Conservation (phyloP, 2,797 vertebrate genomes). For the Sebastes variabilis region DNA sequence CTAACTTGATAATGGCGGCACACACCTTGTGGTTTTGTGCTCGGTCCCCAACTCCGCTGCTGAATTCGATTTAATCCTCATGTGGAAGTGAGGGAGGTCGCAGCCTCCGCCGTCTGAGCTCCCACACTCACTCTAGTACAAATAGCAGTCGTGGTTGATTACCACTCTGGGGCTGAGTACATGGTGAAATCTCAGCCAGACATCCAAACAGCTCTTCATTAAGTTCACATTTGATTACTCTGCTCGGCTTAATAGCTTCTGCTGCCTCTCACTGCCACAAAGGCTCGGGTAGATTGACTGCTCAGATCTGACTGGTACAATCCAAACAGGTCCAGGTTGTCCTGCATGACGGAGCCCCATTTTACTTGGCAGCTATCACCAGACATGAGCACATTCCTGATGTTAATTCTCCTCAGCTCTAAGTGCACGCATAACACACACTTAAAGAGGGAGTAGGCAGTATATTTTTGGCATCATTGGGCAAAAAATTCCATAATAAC, state of each 20-base stretch:
- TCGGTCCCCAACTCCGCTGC: neutral
- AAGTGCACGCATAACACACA: slow-evolving; percentile 18
- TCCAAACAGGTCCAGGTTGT: slow-evolving; percentile 5
- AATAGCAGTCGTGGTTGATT: slow-evolving; percentile 64
- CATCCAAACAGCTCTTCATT: slow-evolving; percentile 59
- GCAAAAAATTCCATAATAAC: too few species aligned
- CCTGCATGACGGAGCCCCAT: slow-evolving; percentile 27
- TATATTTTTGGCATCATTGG: too few species aligned
- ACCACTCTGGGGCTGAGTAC: slow-evolving; percentile 46
- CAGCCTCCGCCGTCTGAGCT: slow-evolving; percentile 18
- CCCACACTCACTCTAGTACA: slow-evolving; percentile 27
- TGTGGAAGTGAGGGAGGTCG: slow-evolving; percentile 34
- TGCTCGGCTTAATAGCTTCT: slow-evolving; percentile 23
- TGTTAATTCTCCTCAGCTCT: slow-evolving; percentile 39
- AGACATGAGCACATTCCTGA: slow-evolving; percentile 60
- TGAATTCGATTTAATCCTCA: slow-evolving; percentile 38
- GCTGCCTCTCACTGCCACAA: slow-evolving; percentile 12
- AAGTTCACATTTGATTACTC: slow-evolving; percentile 62
- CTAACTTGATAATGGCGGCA: slow-evolving; percentile 53
- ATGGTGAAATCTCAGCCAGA: slow-evolving; percentile 65
- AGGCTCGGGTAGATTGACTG: slow-evolving; percentile 6
- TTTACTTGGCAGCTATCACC: slow-evolving; percentile 46
- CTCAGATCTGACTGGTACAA: slow-evolving; percentile 37
- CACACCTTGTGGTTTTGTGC: slow-evolving; percentile 51
- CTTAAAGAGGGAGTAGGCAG: neutral